Base-by-base conservation (phyloP, 2,797 vertebrate genomes). In the Luscinia luscinia region DNA sequence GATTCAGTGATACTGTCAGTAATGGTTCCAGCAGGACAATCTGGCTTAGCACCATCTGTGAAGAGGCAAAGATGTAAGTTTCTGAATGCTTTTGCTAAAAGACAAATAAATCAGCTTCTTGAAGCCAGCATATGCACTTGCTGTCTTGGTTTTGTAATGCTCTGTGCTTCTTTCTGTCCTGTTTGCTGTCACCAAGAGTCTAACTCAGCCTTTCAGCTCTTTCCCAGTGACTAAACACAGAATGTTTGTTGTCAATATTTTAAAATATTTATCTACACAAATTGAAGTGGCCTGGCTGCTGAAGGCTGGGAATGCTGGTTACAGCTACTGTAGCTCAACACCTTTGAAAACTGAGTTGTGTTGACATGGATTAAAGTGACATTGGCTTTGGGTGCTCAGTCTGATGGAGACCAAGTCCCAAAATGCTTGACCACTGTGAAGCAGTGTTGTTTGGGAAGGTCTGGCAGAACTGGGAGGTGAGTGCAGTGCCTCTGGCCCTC, bases 1-100 rank as follows among this genome's bases (percentile, higher is more conserved):
- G 76, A 91, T 89, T 94, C 90, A 92, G 9, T 73, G 79, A 49
- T n/a, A 12, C 40, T 77, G 55, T 78, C 87, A 91, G 21, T 81
- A 91, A 80, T 36, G 62, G 76, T 78, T 96, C 87, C 89, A 93
- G 84, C 49, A 93, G 76, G 89, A 86, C 73, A 84, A 61, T 64
- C 79, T 86, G 79, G 34, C 40, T 90, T 73, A 74, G 66, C 73
- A 93, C 55, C 89, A 92, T 86, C 82, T 94, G 83, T 84, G 89
- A 84, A 46, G 78, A 90, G 70, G 55, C 76, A 91, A 87, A 89
- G 34, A 90, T 84, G 41, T 63, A 63, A 85, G 30, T 78, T 91
- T 86, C 67, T 86, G 69, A 84, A 93, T 67, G 61, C 79, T 89
- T 91, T 69, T 66, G 69, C 73, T 89, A 72, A 88, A 91, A 85